Percentiles rank a stretch among this genome's conserved stretches.
phyloP scores from a whole-genome alignment of 2,797 vertebrate species.

The Pangasius sanitwongsei region DNA sequence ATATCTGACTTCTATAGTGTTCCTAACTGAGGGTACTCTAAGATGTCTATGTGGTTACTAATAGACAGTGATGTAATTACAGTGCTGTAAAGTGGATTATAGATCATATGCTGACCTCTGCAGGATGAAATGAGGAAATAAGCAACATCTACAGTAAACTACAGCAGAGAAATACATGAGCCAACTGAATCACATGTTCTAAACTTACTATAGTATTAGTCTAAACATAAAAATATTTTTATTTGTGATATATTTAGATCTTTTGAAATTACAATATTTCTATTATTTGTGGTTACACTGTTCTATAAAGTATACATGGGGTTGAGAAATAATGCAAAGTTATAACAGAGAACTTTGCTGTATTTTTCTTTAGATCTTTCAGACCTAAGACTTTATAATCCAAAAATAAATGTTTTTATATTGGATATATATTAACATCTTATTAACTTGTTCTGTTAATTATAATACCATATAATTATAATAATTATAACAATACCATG shows the following conservation, averaged over 20 bases:
- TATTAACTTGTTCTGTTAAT: neutral
- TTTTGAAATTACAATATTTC: neutral
- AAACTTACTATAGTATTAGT: neutral
- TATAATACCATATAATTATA: no score
- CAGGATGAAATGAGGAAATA: conserved; percentile 58
- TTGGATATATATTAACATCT: neutral
- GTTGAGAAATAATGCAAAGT: neutral
- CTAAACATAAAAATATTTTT: neutral
- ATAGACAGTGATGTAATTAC: conserved; percentile 19
- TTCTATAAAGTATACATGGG: neutral
- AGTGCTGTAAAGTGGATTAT: conserved; percentile 33
- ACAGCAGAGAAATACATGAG: neutral
- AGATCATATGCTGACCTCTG: conserved; percentile 68
- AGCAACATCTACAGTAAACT: conserved; percentile 14
- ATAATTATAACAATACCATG: no score
- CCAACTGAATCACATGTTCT: neutral
- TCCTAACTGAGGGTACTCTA: neutral
- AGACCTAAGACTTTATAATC: neutral
- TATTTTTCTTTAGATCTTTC: neutral
- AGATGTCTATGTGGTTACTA: neutral
- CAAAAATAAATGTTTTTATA: neutral
- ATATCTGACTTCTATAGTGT: neutral
- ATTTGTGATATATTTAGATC: neutral
- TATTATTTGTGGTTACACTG: neutral
- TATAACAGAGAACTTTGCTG: neutral